Percentiles rank a stretch among this genome's conserved stretches.
Conservation (phyloP, 2,797 vertebrate genomes). For the Gymnoscopelus braueri region DNA sequence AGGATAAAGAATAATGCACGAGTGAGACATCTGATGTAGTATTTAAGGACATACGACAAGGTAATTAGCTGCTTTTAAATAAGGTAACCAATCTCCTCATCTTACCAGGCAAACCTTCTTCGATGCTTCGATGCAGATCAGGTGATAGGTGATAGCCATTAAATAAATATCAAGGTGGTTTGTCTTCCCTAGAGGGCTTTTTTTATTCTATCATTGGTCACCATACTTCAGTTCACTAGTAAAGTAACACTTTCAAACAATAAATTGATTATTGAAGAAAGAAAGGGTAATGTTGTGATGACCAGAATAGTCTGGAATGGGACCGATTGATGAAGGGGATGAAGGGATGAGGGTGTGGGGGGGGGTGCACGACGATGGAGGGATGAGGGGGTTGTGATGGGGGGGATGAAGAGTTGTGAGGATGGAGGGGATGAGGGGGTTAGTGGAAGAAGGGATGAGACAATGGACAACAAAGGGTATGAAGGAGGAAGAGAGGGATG, state of each 20-base stretch:
- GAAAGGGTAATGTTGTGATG: no score
- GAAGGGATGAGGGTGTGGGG: neutral
- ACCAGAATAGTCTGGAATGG: no score
- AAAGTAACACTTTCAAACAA: no score
- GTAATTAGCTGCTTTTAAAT: conserved; percentile 72
- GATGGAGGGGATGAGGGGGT: conserved; percentile 4
- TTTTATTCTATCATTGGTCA: no score
- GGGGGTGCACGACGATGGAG: no score
- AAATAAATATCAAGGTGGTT: conserved; percentile 64
- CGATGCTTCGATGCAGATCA: conserved; percentile 51
- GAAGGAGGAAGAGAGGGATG: neutral
- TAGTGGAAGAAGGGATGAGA: conserved; percentile 14
- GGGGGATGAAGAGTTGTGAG: conserved; percentile 2
- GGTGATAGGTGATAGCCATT: conserved; percentile 50
- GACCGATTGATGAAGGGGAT: no score
- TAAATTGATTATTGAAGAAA: no score
- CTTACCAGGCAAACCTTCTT: conserved; percentile 56
- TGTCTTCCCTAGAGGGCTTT: conserved; percentile 40
- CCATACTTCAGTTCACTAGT: no score
- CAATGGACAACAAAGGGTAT: conserved; percentile 8
- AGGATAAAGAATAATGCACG: conserved; percentile 55
- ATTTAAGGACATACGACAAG: conserved; percentile 43
- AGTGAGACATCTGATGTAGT: conserved; percentile 44
- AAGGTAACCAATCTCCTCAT: conserved; percentile 59
- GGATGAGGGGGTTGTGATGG: neutral